Conservation (phyloP, 2,888 invertebrate species). For the Drosophila phalerata region DNA sequence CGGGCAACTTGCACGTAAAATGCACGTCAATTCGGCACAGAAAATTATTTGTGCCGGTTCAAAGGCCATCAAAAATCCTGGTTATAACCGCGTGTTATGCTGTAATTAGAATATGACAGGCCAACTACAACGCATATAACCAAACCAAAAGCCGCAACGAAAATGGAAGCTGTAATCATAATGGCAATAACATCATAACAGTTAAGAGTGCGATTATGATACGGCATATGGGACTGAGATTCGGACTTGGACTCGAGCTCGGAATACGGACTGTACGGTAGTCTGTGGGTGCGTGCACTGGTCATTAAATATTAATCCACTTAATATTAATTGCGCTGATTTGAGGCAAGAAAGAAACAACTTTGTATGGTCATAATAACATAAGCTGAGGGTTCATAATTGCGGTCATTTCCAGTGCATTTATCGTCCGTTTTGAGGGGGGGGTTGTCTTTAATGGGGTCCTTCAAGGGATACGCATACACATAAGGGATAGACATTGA, state of each 20-base stretch:
- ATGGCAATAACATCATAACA: slow-evolving; percentile 65
- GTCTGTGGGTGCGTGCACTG: slow-evolving; percentile 62
- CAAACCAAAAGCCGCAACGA: slow-evolving; percentile 1
- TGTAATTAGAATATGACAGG: slow-evolving; percentile 78
- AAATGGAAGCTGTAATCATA: slow-evolving; percentile 30
- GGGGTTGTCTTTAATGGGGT: slow-evolving; percentile 35
- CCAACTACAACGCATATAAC: slow-evolving; percentile 20
- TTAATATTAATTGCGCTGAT: slow-evolving; percentile 84
- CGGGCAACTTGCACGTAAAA: slow-evolving; percentile 68
- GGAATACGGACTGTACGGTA: slow-evolving; percentile 5
- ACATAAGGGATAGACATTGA: background rate
- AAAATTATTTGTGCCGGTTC: slow-evolving; percentile 48
- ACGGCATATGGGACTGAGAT: slow-evolving; percentile 36
- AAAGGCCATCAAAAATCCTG: slow-evolving; percentile 68
- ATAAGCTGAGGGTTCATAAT: slow-evolving; percentile 70
- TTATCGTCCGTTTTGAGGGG: slow-evolving; percentile 43
- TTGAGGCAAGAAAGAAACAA: slow-evolving; percentile 51
- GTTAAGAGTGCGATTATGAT: slow-evolving; percentile 72
- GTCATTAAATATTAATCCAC: slow-evolving; percentile 84
- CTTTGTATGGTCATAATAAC: slow-evolving; percentile 27
- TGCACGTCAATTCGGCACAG: slow-evolving; percentile 65
- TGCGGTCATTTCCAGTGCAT: slow-evolving; percentile 80
- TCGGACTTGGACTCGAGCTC: slow-evolving; percentile 3
- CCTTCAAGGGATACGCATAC: background rate
- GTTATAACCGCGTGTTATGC: slow-evolving; percentile 74